phyloP scores from a whole-genome alignment of 2,888 invertebrate genomes.

The Petrolisthes manimaculis region DNA sequence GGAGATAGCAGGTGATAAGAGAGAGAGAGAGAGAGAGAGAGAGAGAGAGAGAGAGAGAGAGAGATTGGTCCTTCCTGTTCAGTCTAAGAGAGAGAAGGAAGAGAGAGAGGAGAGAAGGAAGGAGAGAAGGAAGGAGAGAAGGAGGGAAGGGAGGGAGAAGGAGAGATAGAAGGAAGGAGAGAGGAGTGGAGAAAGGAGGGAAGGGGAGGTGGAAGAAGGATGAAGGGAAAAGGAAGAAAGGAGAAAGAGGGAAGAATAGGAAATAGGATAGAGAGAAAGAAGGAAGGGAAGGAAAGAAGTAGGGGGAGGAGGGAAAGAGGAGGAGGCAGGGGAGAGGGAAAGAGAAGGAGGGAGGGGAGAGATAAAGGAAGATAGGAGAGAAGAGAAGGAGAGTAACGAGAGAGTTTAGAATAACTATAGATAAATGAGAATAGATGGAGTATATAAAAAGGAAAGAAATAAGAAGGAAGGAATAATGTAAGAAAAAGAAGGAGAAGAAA shows the following conservation, averaged over 20 bases:
- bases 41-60: constrained; percentile 6
- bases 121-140: neutral
- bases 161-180: neutral
- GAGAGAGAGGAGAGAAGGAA: neutral
- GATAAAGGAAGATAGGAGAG: no score
- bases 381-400: neutral
- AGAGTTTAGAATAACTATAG: no score
- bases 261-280: neutral
- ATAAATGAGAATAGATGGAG: neutral
- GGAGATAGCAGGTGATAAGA: neutral
- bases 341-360: neutral
- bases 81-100: neutral
- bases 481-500: neutral
- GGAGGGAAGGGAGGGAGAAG: neutral
- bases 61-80: neutral
- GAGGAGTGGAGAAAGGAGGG: neutral
- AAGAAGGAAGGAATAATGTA: neutral
- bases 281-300: neutral
- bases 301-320: neutral
- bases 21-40: neutral
- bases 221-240: neutral
- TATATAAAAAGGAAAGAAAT: neutral
- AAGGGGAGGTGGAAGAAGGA: neutral
- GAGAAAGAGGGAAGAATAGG: neutral
- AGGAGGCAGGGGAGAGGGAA: neutral